These are phyloP conservation scores for Drosophila gaucha DNA, from an alignment of 2,888 invertebrate species.

Conservation along the genomic window DNA sequence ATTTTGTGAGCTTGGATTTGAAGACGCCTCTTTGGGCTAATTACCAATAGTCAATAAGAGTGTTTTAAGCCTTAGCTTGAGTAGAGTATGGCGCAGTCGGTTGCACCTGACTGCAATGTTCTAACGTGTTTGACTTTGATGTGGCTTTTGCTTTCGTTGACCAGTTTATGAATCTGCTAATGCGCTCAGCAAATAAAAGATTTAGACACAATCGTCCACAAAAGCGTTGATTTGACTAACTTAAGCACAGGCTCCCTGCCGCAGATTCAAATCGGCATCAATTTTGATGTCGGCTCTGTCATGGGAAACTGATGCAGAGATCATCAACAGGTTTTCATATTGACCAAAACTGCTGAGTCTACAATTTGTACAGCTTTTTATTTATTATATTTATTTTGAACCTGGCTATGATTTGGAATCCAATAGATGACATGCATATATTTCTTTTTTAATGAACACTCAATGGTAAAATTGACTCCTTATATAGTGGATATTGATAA, in stretches of 20 bases:
- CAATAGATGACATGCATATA: neutral
- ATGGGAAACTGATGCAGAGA: slow-evolving; percentile 59
- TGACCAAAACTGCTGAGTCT: slow-evolving; percentile 39
- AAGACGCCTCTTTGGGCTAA: too few relatives aligned
- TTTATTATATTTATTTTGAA: neutral
- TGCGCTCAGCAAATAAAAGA: slow-evolving; percentile 59
- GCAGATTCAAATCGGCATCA: slow-evolving; percentile 67
- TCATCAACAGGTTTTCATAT: slow-evolving; percentile 62
- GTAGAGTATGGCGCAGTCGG: neutral
- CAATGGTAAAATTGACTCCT: too few relatives aligned
- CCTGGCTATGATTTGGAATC: neutral
- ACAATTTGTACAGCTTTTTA: slow-evolving; percentile 30
- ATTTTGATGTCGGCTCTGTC: slow-evolving; percentile 47
- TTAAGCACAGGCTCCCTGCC: slow-evolving; percentile 51
- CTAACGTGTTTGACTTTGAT: slow-evolving; percentile 15
- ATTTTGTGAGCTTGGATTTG: too few relatives aligned
- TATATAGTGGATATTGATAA: too few relatives aligned
- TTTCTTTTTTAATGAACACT: too few relatives aligned
- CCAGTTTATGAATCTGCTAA: slow-evolving; percentile 61
- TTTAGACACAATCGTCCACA: slow-evolving; percentile 51
- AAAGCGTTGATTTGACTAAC: slow-evolving; percentile 75
- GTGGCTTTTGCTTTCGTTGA: slow-evolving; percentile 63
- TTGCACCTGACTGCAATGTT: slow-evolving; percentile 3
- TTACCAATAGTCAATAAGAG: neutral
- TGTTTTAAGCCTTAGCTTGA: neutral